phyloP scores from a whole-genome alignment of 2,888 invertebrate genomes.

The Pilophorus perplexus region DNA sequence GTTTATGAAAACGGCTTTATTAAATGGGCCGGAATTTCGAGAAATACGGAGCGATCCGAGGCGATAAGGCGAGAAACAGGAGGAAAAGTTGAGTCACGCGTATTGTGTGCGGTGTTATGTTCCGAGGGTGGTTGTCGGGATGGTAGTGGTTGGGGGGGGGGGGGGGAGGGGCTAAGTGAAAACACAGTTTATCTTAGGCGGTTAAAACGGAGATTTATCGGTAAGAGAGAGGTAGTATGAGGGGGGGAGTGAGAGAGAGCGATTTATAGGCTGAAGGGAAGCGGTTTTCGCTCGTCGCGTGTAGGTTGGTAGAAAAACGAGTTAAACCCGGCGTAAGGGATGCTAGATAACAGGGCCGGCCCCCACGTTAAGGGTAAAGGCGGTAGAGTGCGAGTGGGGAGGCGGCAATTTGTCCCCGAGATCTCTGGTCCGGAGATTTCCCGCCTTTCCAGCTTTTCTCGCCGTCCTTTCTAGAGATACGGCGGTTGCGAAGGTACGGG shows the following conservation, averaged over 20 bases:
- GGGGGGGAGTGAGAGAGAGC: slow-evolving; percentile 3
- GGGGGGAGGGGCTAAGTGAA: slow-evolving; percentile 12
- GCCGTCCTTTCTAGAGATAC: too few relatives aligned
- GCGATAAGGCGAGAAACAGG: not conserved
- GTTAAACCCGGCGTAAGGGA: slow-evolving; percentile 22
- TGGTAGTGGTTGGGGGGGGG: too few relatives aligned
- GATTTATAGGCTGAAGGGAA: not conserved
- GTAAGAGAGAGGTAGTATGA: too few relatives aligned
- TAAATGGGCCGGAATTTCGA: not conserved
- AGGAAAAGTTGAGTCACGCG: slow-evolving; percentile 8
- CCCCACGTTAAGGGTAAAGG: not conserved
- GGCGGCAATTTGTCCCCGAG: slow-evolving; percentile 11
- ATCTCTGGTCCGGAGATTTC: not conserved
- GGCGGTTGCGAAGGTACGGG: too few relatives aligned
- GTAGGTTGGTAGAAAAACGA: slow-evolving; percentile 13
- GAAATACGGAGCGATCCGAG: not conserved
- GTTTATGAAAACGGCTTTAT: slow-evolving; percentile 16
- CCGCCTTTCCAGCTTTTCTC: slow-evolving; percentile 12
- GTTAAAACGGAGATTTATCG: slow-evolving; percentile 20
- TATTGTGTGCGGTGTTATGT: too few relatives aligned
- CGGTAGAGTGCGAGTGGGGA: not conserved
- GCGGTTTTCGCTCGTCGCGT: slow-evolving; percentile 14
- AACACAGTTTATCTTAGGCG: slow-evolving; percentile 20
- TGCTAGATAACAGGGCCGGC: slow-evolving; percentile 9
- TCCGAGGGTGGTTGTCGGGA: too few relatives aligned